A percentile compares a stretch with the other conserved stretches of the same genome.
phyloP scores from a whole-genome alignment of 2,888 invertebrate genomes.

The Desoria tigrina region DNA sequence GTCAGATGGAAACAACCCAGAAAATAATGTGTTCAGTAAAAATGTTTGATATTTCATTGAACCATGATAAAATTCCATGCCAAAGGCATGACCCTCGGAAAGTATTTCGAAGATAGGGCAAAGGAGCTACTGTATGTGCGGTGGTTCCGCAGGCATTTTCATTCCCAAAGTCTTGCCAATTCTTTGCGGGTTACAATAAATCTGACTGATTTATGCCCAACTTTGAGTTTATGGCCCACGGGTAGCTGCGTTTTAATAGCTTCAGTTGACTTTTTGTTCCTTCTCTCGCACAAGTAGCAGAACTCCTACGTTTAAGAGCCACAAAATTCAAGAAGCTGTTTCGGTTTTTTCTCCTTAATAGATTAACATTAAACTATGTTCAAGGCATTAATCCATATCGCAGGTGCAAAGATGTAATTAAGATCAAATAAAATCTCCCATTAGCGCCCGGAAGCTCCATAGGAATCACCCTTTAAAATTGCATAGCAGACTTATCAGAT shows the following conservation, averaged over 20 bases:
- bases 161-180: conserved; percentile 16
- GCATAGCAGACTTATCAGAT: no score
- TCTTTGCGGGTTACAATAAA: conserved; percentile 31
- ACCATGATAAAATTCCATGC: no score
- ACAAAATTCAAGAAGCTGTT: conserved; percentile 38
- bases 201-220: conserved; percentile 38
- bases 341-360: conserved; percentile 21
- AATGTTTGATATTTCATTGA: no score
- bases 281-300: conserved; percentile 20
- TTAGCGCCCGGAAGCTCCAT: conserved; percentile 33
- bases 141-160: not conserved
- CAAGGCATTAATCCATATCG: conserved; percentile 25
- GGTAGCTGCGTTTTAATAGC: conserved; percentile 28
- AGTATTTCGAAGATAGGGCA: no score
- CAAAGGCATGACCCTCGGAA: no score
- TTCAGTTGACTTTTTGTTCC: conserved; percentile 17
- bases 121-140: no score
- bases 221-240: conserved; percentile 33
- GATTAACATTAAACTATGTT: not conserved
- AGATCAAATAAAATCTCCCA: conserved; percentile 35
- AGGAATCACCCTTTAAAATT: no score
- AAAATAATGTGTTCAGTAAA: no score
- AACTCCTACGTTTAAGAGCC: conserved; percentile 35
- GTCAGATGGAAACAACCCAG: no score
- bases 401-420: conserved; percentile 49